A percentile compares a stretch with the other conserved stretches of the same genome.
Evolutionary conservation across 2,888 invertebrate species (phyloP).

Genomic region (Electrophaes corylata): DNA sequence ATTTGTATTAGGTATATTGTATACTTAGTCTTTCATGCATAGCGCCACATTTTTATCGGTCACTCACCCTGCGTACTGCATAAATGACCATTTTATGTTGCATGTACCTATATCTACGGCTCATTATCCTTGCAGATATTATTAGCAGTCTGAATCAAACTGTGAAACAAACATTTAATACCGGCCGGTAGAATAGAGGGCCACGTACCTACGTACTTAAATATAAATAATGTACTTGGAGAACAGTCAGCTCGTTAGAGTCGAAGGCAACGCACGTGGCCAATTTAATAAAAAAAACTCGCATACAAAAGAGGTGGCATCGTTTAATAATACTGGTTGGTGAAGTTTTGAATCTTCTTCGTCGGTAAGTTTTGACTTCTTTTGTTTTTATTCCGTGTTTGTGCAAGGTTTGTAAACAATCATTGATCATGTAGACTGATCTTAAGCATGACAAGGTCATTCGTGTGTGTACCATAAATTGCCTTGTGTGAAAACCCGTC

Average conservation of each 20-base stretch:
- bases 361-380: slow-evolving; percentile 12
- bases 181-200: background rate
- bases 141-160: slow-evolving; percentile 15
- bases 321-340: slow-evolving; percentile 13
- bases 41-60: too few species aligned
- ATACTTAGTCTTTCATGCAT: too few species aligned
- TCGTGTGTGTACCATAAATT: background rate
- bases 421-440: background rate
- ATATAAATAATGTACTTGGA: slow-evolving; percentile 15
- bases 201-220: background rate
- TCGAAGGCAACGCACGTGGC: slow-evolving; percentile 24
- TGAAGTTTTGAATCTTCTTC: slow-evolving; percentile 14
- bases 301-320: slow-evolving; percentile 5
- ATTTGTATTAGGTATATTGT: too few species aligned
- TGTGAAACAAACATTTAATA: background rate
- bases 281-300: slow-evolving; percentile 3
- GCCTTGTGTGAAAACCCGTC: background rate
- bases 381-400: background rate
- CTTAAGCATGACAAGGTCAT: slow-evolving; percentile 5
- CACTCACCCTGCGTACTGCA: too few species aligned
- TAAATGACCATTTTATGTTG: too few species aligned
- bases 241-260: slow-evolving; percentile 21
- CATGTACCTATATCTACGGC: too few species aligned
- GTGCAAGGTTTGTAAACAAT: background rate
- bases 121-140: slow-evolving; percentile 28